phyloP scores from a whole-genome alignment of 2,797 vertebrate species.

The Apodemus agrarius region DNA sequence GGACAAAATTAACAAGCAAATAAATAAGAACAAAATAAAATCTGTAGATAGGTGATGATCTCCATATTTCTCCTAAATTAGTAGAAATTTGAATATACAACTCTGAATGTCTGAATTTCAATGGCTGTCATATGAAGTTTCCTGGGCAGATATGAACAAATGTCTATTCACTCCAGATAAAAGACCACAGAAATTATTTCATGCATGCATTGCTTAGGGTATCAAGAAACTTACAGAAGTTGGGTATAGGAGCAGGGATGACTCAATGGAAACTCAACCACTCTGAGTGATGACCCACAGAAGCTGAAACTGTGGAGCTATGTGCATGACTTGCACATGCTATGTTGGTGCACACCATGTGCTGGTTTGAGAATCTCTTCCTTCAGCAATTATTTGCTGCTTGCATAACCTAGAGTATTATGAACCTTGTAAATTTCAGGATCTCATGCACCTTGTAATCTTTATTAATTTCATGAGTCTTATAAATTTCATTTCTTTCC shows the following conservation, averaged over 20 bases:
- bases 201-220: neutral
- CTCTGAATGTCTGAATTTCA: neutral
- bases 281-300: neutral
- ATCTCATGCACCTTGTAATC: neutral
- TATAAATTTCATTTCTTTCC: neutral
- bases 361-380: neutral
- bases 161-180: neutral
- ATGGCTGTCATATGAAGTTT: neutral
- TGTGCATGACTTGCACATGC: neutral
- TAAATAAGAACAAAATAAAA: slow-evolving; percentile 34
- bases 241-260: neutral
- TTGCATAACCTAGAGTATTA: neutral
- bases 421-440: neutral
- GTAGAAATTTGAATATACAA: slow-evolving; percentile 27
- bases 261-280: neutral
- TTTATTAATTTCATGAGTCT: neutral
- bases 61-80: slow-evolving; percentile 41
- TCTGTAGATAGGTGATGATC: neutral
- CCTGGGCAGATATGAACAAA: neutral
- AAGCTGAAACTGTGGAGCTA: neutral
- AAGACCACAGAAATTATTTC: neutral
- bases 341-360: too few species aligned
- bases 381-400: neutral
- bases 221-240: neutral
- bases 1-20: too few species aligned